These are phyloP conservation scores for Graptemys geographica DNA, from an alignment of 2,797 vertebrate species.

Conservation along the genomic window DNA sequence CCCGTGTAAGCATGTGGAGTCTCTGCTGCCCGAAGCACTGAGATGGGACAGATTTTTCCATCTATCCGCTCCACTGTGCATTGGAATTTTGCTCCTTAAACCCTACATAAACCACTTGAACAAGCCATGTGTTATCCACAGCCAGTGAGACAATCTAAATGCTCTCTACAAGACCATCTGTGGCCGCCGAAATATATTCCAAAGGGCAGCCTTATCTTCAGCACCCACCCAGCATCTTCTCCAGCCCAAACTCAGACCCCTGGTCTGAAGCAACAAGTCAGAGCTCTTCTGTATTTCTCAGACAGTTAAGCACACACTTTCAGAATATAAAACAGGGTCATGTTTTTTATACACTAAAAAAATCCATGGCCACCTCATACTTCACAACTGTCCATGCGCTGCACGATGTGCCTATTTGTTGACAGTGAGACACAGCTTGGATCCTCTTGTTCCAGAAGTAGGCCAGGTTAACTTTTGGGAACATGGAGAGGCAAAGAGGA, in stretches of 20 bases:
- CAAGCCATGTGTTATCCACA: not conserved
- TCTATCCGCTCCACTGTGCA: not conserved
- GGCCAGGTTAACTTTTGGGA: not conserved
- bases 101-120: not conserved
- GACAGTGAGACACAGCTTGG: not conserved
- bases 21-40: not conserved
- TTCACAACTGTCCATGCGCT: not conserved
- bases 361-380: fast-evolving
- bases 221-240: not conserved
- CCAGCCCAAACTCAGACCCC: not conserved
- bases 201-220: not conserved
- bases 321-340: not conserved
- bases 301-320: not conserved
- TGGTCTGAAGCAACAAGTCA: not conserved
- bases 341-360: not conserved
- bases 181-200: not conserved
- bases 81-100: not conserved
- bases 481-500: not conserved
- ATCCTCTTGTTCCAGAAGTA: not conserved
- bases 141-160: too few species aligned
- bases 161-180: too few species aligned
- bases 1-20: not conserved
- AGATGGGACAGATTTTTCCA: not conserved
- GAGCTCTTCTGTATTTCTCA: not conserved
- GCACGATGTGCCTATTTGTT: not conserved